phyloP scores from a whole-genome alignment of 2,797 vertebrate species.

The Pempheris klunzingeri region DNA sequence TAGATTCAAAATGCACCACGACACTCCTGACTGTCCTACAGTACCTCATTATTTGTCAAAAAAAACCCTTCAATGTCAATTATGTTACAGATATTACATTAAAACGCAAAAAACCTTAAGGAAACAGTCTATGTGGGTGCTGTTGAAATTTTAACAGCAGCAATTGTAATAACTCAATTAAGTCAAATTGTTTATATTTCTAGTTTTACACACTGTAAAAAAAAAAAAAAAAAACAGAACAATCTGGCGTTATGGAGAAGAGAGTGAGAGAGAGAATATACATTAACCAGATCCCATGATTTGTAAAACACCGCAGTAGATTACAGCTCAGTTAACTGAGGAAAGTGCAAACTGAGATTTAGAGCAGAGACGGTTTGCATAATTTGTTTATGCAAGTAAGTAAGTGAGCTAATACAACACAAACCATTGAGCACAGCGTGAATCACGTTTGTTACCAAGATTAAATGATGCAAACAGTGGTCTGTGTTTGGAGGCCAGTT shows the following conservation, averaged over 20 bases:
- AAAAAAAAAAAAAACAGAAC: conserved; percentile 12
- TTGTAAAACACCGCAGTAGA: conserved; percentile 14
- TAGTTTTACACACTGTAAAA: conserved; percentile 29
- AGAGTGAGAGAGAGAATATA: background rate
- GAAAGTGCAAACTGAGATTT: background rate
- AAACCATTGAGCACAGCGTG: conserved; percentile 14
- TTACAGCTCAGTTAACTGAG: background rate
- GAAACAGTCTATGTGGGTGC: background rate
- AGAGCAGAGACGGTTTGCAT: conserved; percentile 13
- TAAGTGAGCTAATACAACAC: conserved; percentile 3
- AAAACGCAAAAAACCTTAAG: background rate
- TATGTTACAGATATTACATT: conserved; percentile 2
- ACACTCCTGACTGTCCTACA: conserved; percentile 14
- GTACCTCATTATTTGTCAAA: conserved; percentile 5
- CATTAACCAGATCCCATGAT: conserved; percentile 2
- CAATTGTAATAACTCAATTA: background rate
- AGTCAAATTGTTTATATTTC: conserved; percentile 16
- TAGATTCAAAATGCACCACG: conserved; percentile 50
- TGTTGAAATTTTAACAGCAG: background rate
- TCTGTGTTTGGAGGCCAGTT: conserved; percentile 44
- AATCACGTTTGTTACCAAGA: conserved; percentile 13
- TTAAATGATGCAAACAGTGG: conserved; percentile 30
- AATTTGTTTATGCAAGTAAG: no score
- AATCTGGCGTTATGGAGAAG: background rate
- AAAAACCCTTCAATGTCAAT: conserved; percentile 12